Evolutionary conservation across 2,797 vertebrate genomes (phyloP), one percentile per base, ranked within the genome.

Genomic region (Crocidura indochinensis): DNA sequence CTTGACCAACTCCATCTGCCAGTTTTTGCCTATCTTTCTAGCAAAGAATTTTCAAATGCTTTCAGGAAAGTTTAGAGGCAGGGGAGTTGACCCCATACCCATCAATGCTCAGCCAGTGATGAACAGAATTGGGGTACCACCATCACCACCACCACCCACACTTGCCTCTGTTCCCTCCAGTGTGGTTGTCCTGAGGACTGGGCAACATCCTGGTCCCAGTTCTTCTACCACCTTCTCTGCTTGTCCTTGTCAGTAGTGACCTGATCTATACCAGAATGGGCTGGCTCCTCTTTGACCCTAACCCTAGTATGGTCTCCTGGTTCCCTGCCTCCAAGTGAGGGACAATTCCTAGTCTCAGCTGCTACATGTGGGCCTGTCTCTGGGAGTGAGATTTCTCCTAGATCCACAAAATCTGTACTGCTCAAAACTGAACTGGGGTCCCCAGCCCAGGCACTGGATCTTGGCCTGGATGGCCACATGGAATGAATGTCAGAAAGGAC

Each of bases 371-470:
- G 38, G 8, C 27, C 49, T 24, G 27, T 68, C 17, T 67, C 29
- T 68, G 24, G 20, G 0, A 84, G 49, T 47, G 72, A 0, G 2
- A 2, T 27, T 29, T 73, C 46, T 67, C 26, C 51, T 65, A 27
- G 12, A 44, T 10, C 12, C 3, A 8, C 0, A 8, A 3, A 17
- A 9, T 47, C 10, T 26, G 15, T 0, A 0, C 14, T 20, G 22
- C 8, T 9, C 6, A 24, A 71, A 91, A 29, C 31, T 75, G 79
- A 56, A 86, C 71, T 72, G 51, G n/a, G 46, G 38, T 11, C 24
- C 79, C 4, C 1, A 12, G 31, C 1, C 47, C 68, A 31, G 74
- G 46, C 9, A 15, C 56, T 76, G 73, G 19, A 67, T 10, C 22
- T 15, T 49, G n/a, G 14, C n/a, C 67, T 8, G 5, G 29, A 78